Percentiles rank a stretch among this genome's conserved stretches.
Evolutionary conservation across 2,888 invertebrate genomes (phyloP).

Genomic region (Miltochrista miniata): DNA sequence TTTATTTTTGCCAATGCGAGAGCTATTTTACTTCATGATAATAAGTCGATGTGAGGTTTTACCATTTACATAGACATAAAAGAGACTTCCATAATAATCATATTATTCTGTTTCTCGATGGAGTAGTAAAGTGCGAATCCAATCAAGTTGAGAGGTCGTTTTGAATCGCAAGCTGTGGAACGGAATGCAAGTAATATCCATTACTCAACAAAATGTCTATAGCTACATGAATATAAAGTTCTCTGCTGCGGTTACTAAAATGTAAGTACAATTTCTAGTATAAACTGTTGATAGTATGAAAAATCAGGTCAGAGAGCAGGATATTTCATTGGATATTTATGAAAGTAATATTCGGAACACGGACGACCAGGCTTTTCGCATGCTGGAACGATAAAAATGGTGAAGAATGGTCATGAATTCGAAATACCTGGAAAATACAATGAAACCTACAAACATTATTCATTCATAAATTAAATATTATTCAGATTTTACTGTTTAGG

Average conservation of each 20-base stretch:
- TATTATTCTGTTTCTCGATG: conserved; percentile 18
- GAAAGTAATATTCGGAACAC: conserved; percentile 22
- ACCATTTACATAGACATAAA: conserved; percentile 12
- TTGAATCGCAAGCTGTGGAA: conserved; percentile 32
- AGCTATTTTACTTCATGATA: conserved; percentile 29
- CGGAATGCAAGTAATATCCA: conserved; percentile 53
- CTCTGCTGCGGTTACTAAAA: conserved; percentile 17
- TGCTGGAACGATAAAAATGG: background rate
- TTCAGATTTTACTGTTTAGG: no score
- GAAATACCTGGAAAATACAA: background rate
- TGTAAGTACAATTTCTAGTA: conserved; percentile 22
- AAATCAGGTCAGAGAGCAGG: conserved; percentile 21
- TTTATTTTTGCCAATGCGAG: conserved; percentile 10
- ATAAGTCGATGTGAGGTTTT: background rate
- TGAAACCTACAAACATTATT: background rate
- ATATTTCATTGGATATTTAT: conserved; percentile 16
- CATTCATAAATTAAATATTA: no score
- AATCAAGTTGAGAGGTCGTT: conserved; percentile 58
- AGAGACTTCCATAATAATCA: conserved; percentile 18
- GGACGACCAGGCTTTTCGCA: conserved; percentile 1
- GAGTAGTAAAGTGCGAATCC: conserved; percentile 39
- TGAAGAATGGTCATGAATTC: background rate
- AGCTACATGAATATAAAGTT: conserved; percentile 15
- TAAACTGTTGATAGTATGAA: conserved; percentile 10
- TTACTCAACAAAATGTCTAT: conserved; percentile 47